Base-by-base conservation (phyloP, 2,888 invertebrate species). In the Smittia aterrima region DNA sequence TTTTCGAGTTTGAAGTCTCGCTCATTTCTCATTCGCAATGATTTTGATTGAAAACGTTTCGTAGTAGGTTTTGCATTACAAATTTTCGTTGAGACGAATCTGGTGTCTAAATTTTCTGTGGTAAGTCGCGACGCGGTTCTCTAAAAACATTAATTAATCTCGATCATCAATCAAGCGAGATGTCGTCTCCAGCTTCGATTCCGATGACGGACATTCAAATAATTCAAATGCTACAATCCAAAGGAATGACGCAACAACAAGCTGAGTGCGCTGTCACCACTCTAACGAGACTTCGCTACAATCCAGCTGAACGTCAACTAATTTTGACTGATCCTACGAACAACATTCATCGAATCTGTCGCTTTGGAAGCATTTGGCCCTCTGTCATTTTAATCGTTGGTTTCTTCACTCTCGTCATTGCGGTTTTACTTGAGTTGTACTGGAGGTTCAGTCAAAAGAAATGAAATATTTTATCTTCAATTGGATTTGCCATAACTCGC, bases 311-410 rank as follows among this genome's bases (percentile, higher is more conserved):
- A 24, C 41, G 41, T 6, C 47, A 47, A 25, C 53, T 13, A 13
- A 25, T 68, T n/a, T 9, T 41, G 3, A 68, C 11, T n/a, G 24
- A 68, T 68, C 53, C n/a, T 9, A 68, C 11, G 7, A 22, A 24
- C 25, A 11, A 13, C 6, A 27, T 68, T 16, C 68, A 68, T 53
- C 40, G 11, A 1, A 25, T 68, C 7, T 24, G 47, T 20, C 20
- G 25, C n/a, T 41, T 53, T 47, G 24, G 68, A 1, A 47, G 24
- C 16, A 22, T 68, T 24, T 68, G 68, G 68, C 47, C 6, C n/a
- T 11, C n/a, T 2, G n/a, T 41, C 13, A n/a, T 53, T 22, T 11
- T 47, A 24, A n/a, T 41, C 7, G 1, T 47, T 18, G 53, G 4
- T 47, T 18, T 68, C 22, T 9, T 68, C 13, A 7, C 41, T 40